Evolutionary conservation across 2,797 vertebrate species (phyloP).

Genomic region (Natrix natrix): DNA sequence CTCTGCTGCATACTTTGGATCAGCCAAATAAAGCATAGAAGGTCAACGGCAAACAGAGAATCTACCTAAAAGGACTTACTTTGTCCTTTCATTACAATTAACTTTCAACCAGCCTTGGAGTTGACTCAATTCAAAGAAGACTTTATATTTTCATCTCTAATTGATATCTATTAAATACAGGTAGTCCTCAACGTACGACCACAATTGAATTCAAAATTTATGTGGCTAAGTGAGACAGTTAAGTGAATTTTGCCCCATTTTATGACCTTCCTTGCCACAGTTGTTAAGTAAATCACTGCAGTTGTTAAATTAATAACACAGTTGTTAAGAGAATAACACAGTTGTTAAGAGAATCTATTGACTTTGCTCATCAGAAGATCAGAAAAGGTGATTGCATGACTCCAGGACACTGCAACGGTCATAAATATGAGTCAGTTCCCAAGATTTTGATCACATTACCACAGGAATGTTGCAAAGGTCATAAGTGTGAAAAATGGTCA

Average conservation of each 20-base stretch:
- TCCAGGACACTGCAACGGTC: background rate
- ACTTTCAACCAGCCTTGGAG: background rate
- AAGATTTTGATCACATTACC: background rate
- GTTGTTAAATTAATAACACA: background rate
- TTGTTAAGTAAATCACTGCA: background rate
- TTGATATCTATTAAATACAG: background rate
- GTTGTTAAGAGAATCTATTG: background rate
- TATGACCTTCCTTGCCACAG: background rate
- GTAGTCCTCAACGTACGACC: background rate
- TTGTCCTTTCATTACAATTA: constrained; percentile 19
- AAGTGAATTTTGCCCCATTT: background rate
- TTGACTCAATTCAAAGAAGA: background rate
- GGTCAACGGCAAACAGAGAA: background rate
- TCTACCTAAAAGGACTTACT: constrained; percentile 26
- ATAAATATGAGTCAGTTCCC: background rate
- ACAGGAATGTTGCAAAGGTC: background rate
- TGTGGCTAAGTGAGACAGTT: background rate
- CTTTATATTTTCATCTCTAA: background rate
- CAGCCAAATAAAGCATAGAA: background rate
- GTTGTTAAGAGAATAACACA: background rate
- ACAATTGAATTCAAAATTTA: background rate
- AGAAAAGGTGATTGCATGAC: background rate
- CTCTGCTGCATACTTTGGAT: constrained; percentile 12
- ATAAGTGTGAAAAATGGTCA: background rate
- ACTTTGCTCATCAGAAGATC: background rate